Conservation (phyloP, 2,113 vertebrate species). For the Romanogobio albipinnatus region DNA sequence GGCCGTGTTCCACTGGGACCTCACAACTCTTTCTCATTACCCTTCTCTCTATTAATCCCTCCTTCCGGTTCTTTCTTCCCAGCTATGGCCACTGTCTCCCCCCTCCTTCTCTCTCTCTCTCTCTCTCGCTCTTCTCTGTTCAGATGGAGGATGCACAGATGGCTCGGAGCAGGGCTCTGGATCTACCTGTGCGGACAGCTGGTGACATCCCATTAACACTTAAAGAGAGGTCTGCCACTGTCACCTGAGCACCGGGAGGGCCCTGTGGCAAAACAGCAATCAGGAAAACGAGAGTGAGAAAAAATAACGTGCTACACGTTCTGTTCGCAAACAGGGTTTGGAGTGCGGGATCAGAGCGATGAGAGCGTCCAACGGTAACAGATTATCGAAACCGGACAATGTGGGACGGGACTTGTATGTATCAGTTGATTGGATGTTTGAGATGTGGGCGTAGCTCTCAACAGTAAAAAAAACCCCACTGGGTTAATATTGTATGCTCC, state of each 20-base stretch:
- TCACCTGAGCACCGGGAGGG: constrained; percentile 52
- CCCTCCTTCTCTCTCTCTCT: not conserved
- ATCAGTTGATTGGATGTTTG: not conserved
- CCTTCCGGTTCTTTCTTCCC: not conserved
- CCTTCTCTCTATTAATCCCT: not conserved
- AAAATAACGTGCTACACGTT: not conserved
- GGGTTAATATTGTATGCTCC: too few species aligned
- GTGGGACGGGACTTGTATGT: not conserved
- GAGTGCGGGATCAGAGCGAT: not conserved
- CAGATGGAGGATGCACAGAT: constrained; percentile 50
- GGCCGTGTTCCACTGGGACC: constrained; percentile 20
- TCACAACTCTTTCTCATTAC: constrained; percentile 4
- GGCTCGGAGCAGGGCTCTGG: constrained; percentile 46
- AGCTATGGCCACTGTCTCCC: not conserved
- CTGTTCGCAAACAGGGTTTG: not conserved
- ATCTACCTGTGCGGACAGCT: constrained; percentile 58
- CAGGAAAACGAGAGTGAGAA: constrained; percentile 17
- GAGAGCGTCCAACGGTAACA: too few species aligned
- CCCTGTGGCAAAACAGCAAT: constrained; percentile 35
- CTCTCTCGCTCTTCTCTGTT: not conserved
- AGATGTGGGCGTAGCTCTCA: not conserved
- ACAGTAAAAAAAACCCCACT: too few species aligned
- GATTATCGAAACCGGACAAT: too few species aligned
- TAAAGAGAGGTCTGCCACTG: constrained; percentile 51
- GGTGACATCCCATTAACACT: constrained; percentile 53